Evolutionary conservation across 2,113 vertebrate species (phyloP), one percentile per base, ranked within the genome.

Genomic region (Oophaga pumilio): DNA sequence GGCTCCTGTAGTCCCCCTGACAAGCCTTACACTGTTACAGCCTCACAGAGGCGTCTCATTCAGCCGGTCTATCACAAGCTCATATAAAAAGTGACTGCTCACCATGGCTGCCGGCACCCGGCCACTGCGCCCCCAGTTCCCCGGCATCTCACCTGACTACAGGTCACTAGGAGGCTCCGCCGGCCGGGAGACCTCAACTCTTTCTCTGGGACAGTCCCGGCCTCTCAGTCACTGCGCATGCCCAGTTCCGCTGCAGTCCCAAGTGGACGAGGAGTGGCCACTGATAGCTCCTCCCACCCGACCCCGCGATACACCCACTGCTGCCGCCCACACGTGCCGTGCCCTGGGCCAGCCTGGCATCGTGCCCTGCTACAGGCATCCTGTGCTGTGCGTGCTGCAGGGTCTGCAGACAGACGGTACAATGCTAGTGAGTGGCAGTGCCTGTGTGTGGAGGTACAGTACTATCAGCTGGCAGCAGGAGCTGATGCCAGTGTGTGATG

Each of bases 101-200:
- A 69, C 66, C 82, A 84, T 69, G 2, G 64, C 22, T 73, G 26
- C 82, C 68, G 68, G n/a, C n/a, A 22, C 66, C 68, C 82, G 80
- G 66, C 66, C 82, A 73, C 50, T 22, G 82, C 57, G 64, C 82
- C 82, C 64, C 80, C 80, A 82, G 80, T 52, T 82, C 80, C 80
- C 80, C 60, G 80, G 68, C 82, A 84, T 76, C 84, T 85, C 84
- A 85, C 84, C 84, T 85, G 84, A 85, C 59, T 52, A 76, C 84
- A 49, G 73, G 73, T 60, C 84, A 49, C 26, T 62, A 59, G 59
- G 69, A 43, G 56, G 57, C 71, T 85, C 84, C 73, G 9, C 68
- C 73, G 73, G 9, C 68, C 73, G 73, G 73, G 56, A 76, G 71
- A 77, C 28, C 84, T 15, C 26, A 76, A 85, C 53, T 77, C 71